phyloP scores from a whole-genome alignment of 2,113 vertebrate genomes.

The zebrafish (Danio rerio) region DNA sequence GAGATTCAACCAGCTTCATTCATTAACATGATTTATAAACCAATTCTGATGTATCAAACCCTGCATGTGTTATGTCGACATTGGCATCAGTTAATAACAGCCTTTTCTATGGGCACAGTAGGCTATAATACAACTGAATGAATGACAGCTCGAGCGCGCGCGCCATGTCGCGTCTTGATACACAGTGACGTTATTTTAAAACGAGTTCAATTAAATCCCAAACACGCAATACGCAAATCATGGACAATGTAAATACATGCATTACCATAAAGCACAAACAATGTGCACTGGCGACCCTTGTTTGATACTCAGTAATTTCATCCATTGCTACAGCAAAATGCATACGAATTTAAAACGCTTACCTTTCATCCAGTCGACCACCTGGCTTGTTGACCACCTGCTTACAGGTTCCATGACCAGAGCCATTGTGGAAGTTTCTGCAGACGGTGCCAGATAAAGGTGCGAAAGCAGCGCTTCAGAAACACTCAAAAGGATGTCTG shows the following conservation, averaged over 20 bases:
- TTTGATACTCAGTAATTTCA: background rate
- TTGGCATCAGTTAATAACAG: background rate
- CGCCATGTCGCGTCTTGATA: background rate
- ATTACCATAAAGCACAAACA: background rate
- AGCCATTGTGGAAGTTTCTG: conserved; percentile 80
- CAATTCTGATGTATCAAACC: background rate
- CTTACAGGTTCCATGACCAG: conserved; percentile 82
- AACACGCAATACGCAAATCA: background rate
- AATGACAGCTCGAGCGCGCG: background rate
- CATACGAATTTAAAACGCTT: conserved; percentile 20
- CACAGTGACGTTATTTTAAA: background rate
- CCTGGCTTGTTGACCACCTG: conserved; percentile 81
- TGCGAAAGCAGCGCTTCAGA: conserved; percentile 47
- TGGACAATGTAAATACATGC: background rate
- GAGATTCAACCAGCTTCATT: conserved; percentile 12
- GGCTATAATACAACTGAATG: background rate
- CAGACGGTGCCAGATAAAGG: conserved; percentile 69
- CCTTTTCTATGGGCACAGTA: background rate
- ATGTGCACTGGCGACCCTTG: background rate
- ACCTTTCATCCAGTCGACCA: conserved; percentile 85
- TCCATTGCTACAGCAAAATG: background rate
- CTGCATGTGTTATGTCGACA: background rate
- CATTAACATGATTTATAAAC: conserved; percentile 1
- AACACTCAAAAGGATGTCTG: background rate
- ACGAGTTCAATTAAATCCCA: background rate